Evolutionary conservation across 2,888 invertebrate genomes (phyloP), one percentile per base, ranked within the genome.

Genomic region (Lymantria monacha): DNA sequence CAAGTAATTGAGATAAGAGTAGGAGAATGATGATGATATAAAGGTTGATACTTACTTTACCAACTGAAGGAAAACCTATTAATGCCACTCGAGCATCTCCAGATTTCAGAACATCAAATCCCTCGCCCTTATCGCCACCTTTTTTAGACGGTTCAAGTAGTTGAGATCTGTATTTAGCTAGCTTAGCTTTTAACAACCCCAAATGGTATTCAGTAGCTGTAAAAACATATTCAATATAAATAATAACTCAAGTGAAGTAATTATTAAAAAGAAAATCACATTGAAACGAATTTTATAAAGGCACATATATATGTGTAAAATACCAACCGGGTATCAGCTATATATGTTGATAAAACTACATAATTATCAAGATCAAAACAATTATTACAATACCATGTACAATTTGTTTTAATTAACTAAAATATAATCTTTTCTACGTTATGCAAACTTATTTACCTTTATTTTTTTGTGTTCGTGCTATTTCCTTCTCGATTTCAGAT

Each of bases 71-170:
- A 82, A 99, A 99, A 38, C 99, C 99, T 70, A 99, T 99, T 7
- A 99, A 92, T 8, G 99, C 98, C 11, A 99, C 98, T 76, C 99
- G 92, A 9, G 99, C 99, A 94, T 99, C 99, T 44, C 99, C 99
- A 70, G 98, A 98, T 86, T 99, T 99, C 67, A 99, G 93, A 9
- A 99, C 99, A 94, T 99, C 99, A 87, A 99, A 99, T 0, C 99
- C 99, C 87, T 97, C 97, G 15, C 98, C 98, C 81, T 99, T 99
- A 66, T 97, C 98, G 14, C 91, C 93, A 11, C 91, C 93, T 85
- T 99, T 99, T 72, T 98, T 97, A 0, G 96, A 93, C 0, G 99
- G 99, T 80, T 99, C 99, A 51, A 99, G 84, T 41, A 99, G 87
- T 81, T 99, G 98, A 1, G 98, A 96, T 36, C 98, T 93, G 80